phyloP scores from a whole-genome alignment of 2,113 vertebrate genomes.

The Camelus bactrianus region DNA sequence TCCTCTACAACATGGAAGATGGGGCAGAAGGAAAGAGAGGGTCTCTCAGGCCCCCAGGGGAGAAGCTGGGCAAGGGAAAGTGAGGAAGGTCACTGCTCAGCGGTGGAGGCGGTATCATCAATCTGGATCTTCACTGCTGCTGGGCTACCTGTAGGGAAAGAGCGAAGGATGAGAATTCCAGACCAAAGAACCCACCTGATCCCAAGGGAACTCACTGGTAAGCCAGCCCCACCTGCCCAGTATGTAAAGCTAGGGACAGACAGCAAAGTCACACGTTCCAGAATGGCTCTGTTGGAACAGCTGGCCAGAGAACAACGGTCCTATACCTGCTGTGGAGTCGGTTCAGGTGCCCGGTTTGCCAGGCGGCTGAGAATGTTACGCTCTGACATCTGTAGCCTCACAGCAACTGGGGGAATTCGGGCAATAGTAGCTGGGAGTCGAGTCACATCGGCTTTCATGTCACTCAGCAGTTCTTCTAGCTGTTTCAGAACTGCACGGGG shows the following conservation, averaged over 20 bases:
- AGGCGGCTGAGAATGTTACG: slow-evolving; percentile 98
- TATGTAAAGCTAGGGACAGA: neutral
- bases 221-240: neutral
- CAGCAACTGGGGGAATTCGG: slow-evolving; percentile 97
- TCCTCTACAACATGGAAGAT: slow-evolving; percentile 77
- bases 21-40: slow-evolving; percentile 75
- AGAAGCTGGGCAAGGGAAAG: slow-evolving; percentile 83
- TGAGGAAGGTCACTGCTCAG: slow-evolving; percentile 85
- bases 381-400: slow-evolving; percentile 98
- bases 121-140: slow-evolving; percentile 87
- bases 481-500: slow-evolving; percentile 95
- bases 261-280: neutral
- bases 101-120: slow-evolving; percentile 77
- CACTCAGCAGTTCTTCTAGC: slow-evolving; percentile 97
- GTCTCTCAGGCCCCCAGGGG: slow-evolving; percentile 70
- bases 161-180: slow-evolving; percentile 46
- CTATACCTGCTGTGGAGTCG: slow-evolving; percentile 94
- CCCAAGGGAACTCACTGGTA: neutral
- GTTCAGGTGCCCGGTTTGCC: slow-evolving; percentile 95
- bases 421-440: slow-evolving; percentile 97
- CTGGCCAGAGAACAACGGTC: slow-evolving; percentile 59
- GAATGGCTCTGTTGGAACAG: neutral
- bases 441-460: slow-evolving; percentile 99
- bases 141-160: slow-evolving; percentile 86
- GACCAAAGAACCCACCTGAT: neutral